Base-by-base conservation (phyloP, 1,140 invertebrate genomes). In the Planococcus citri region DNA sequence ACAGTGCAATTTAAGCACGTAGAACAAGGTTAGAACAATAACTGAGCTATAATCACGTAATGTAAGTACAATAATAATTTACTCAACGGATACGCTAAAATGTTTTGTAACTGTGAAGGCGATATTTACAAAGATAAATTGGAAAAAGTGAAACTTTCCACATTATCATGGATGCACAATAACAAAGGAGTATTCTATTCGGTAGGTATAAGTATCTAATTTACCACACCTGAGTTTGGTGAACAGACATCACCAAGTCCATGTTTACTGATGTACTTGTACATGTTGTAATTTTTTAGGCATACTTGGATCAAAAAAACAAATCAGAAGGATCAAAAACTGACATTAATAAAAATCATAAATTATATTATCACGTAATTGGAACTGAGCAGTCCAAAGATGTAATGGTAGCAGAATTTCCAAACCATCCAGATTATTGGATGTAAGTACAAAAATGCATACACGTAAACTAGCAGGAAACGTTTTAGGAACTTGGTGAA, bases 111-210 rank as follows among this genome's bases (percentile, higher is more conserved):
- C n/a, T n/a, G n/a, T n/a, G n/a, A 72, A 89, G 88, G 90, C 70
- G 83, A 94, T 77, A 91, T 98, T 76, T 89, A 94, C 73, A 83
- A 87, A 2, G 97, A 99, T 80, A 80, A 87, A 10, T 80, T 99
- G 70, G 86, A 93, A 74, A 91, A 93, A 77, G 88, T 96, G 0
- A 98, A 97, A 80, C 98, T 93, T 79, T 90, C 92, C 0, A 82
- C 85, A 10, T 85, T 98, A 77, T 83, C 91, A 0, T 99, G 96
- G 95, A 95, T 93, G 37, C 92, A 94, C 75, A 94, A 98, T 78
- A 89, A 97, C 77, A 86, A 88, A 75, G 96, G 95, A 69, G 83
- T 98, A 70, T 98, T 99, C 80, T 98, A 98, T 81, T 90, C 90
- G 73, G 90, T 91, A 82, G 81, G 27, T 71, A 71, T 69, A 58